Conservation (phyloP, 2,113 vertebrate species). For the Mustelus asterias region DNA sequence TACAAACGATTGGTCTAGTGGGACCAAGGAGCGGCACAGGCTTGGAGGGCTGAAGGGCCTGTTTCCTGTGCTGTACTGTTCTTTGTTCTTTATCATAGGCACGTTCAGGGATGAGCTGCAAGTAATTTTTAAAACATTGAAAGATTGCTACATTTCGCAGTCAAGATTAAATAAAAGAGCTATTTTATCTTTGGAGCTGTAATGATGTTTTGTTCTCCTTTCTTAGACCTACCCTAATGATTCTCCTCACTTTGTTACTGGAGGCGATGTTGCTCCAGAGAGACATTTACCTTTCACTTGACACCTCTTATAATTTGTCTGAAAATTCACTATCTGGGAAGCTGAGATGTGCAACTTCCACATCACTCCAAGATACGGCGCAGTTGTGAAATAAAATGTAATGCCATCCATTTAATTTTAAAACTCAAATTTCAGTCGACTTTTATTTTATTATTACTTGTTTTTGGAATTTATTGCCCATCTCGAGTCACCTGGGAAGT, state of each 20-base stretch:
- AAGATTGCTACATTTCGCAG: background rate
- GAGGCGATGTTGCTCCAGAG: background rate
- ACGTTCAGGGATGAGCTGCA: background rate
- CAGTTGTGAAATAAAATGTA: background rate
- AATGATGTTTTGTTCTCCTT: background rate
- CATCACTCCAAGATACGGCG: background rate
- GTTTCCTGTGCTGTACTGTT: no score
- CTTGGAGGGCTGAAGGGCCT: no score
- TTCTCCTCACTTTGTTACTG: background rate
- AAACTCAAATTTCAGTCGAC: background rate
- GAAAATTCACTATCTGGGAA: background rate
- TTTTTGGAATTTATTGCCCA: background rate
- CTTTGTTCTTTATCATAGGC: no score
- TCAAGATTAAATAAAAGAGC: background rate
- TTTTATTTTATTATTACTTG: background rate
- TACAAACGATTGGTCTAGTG: no score
- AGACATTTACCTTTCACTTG: background rate
- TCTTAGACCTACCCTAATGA: background rate
- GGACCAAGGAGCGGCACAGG: no score
- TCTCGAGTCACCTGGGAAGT: background rate
- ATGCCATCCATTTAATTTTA: background rate
- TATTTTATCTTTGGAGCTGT: background rate
- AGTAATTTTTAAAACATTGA: background rate
- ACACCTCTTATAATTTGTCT: background rate
- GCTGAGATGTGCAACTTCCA: background rate